A percentile compares a stretch with the other conserved stretches of the same genome.
Evolutionary conservation across 2,888 invertebrate genomes (phyloP).

Genomic region (Cephus rjabovi): DNA sequence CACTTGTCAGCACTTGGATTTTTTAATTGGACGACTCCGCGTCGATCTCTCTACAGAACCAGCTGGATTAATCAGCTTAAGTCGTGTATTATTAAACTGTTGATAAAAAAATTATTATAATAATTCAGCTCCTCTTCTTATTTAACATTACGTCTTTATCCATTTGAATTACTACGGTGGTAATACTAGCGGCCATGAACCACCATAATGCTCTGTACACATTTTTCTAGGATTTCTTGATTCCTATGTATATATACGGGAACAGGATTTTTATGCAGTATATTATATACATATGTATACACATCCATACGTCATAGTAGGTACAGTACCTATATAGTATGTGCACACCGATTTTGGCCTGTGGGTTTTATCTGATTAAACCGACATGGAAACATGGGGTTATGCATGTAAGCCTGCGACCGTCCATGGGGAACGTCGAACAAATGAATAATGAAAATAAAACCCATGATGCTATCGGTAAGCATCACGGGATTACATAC

Average conservation of each 20-base stretch:
- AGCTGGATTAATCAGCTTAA: background rate
- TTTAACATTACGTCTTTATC: background rate
- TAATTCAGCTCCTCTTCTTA: background rate
- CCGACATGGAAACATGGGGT: constrained; percentile 63
- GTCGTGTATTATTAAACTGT: background rate
- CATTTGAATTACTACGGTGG: background rate
- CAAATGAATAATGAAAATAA: constrained; percentile 67
- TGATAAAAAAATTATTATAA: background rate
- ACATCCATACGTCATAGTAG: background rate
- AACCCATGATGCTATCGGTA: constrained; percentile 63
- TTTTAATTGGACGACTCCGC: background rate
- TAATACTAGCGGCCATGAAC: background rate
- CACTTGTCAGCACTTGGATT: background rate
- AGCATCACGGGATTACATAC: constrained; percentile 61
- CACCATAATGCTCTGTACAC: background rate
- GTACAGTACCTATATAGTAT: constrained; percentile 13
- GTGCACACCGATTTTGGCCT: constrained; percentile 41
- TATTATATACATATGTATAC: background rate
- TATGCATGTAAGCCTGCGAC: constrained; percentile 58
- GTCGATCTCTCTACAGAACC: background rate
- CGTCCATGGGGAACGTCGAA: constrained; percentile 52
- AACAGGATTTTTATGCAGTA: background rate
- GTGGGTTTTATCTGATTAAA: constrained; percentile 63
- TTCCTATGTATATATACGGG: too few species aligned
- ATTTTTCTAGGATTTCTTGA: background rate